A percentile compares a stretch with the other conserved stretches of the same genome.
Conservation (phyloP, 2,113 vertebrate genomes). For the Xenus cinereus region DNA sequence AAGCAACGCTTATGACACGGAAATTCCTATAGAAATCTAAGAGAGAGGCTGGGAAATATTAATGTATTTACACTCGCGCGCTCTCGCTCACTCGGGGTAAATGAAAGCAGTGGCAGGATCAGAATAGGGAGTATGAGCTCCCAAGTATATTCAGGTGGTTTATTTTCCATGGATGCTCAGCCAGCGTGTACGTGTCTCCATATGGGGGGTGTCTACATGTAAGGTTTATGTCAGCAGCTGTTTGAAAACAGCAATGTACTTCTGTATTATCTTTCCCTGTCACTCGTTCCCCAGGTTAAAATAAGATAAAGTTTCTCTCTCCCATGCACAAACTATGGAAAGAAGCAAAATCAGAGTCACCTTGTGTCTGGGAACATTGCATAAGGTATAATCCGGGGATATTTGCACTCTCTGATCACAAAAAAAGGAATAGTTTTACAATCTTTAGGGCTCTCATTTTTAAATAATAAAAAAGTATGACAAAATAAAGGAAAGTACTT, state of each 20-base stretch:
- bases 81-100: neutral
- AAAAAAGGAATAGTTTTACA: neutral
- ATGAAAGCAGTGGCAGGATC: neutral
- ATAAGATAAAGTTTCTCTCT: neutral
- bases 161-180: neutral
- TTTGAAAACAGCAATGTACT: neutral
- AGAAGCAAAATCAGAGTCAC: neutral
- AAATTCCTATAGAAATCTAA: rapidly evolving
- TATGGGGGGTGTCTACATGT: rapidly evolving
- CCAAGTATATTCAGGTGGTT: neutral
- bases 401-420: neutral
- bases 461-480: constrained; percentile 35
- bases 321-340: neutral
- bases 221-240: neutral
- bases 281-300: neutral
- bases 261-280: neutral
- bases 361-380: neutral
- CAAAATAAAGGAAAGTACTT: constrained; percentile 14
- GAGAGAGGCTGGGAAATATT: neutral
- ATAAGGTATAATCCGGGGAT: neutral
- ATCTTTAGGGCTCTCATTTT: neutral
- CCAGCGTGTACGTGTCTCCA: neutral
- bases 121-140: neutral
- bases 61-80: rapidly evolving
- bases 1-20: neutral